These are phyloP conservation scores for Mesocricetus auratus DNA, from an alignment of 2,113 vertebrate species.

Conservation along the genomic window DNA sequence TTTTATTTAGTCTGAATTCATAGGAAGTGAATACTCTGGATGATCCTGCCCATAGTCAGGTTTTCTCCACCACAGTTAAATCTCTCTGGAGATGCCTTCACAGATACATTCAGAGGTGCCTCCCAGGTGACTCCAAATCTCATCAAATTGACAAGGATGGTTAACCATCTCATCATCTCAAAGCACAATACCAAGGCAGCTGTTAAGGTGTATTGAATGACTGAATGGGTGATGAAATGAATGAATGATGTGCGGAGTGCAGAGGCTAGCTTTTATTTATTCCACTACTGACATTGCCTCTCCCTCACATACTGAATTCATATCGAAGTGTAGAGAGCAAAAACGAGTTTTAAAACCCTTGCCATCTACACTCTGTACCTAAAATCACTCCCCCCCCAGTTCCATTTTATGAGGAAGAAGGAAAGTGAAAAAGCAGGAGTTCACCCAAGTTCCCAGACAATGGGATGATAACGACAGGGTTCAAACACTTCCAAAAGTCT, in stretches of 20 bases:
- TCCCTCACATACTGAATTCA: not conserved
- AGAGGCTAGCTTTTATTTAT: not conserved
- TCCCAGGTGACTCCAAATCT: not conserved
- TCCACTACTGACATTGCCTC: not conserved
- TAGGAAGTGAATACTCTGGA: not conserved
- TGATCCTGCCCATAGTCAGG: too few species aligned
- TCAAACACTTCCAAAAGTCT: conserved; percentile 44
- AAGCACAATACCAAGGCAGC: not conserved
- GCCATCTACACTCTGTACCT: not conserved
- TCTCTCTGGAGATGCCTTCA: not conserved
- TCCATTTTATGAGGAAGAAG: conserved; percentile 42
- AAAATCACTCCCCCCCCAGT: not conserved
- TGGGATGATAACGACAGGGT: not conserved
- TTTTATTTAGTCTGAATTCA: not conserved
- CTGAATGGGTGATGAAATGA: not conserved
- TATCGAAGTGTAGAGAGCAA: not conserved
- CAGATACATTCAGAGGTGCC: not conserved
- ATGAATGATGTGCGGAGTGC: not conserved
- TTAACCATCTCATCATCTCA: not conserved
- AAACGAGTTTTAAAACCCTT: not conserved
- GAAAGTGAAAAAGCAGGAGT: conserved; percentile 42
- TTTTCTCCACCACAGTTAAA: not conserved
- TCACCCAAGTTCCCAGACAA: not conserved
- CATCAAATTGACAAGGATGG: not conserved
- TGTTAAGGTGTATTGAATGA: not conserved